Percentiles rank a stretch among this genome's conserved stretches.
Conservation (phyloP, 2,888 invertebrate genomes). For the Erynnis tages region DNA sequence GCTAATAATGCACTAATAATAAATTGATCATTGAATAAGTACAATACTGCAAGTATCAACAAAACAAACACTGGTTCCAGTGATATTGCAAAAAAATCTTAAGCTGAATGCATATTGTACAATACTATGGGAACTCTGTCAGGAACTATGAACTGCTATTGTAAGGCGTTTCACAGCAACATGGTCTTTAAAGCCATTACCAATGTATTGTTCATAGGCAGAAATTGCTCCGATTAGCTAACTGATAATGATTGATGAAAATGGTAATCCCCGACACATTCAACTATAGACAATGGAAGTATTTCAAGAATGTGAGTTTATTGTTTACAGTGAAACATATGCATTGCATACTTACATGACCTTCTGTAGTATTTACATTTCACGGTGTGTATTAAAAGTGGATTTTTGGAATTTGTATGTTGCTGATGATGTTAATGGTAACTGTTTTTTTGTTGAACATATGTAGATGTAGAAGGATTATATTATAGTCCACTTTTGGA, state of each 20-base stretch:
- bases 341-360: constrained; percentile 10
- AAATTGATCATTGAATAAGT: background rate
- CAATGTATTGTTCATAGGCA: background rate
- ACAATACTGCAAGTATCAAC: background rate
- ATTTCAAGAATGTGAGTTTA: constrained; percentile 30
- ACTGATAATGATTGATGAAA: constrained; percentile 21
- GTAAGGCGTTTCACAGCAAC: constrained; percentile 3
- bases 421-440: no score
- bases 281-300: constrained; percentile 28
- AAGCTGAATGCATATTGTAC: background rate
- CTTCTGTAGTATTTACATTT: constrained; percentile 7
- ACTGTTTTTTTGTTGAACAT: no score
- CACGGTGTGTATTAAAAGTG: background rate
- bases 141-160: background rate
- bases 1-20: no score
- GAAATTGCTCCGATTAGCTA: constrained; percentile 9
- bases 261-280: constrained; percentile 10
- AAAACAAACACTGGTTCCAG: background rate
- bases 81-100: background rate
- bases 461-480: no score
- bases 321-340: constrained; percentile 27
- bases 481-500: no score
- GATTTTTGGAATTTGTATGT: no score
- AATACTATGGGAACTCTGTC: constrained; percentile 15
- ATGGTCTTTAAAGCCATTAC: background rate